phyloP scores from a whole-genome alignment of 2,888 invertebrate species.

The Rhagophthalmus giganteus region DNA sequence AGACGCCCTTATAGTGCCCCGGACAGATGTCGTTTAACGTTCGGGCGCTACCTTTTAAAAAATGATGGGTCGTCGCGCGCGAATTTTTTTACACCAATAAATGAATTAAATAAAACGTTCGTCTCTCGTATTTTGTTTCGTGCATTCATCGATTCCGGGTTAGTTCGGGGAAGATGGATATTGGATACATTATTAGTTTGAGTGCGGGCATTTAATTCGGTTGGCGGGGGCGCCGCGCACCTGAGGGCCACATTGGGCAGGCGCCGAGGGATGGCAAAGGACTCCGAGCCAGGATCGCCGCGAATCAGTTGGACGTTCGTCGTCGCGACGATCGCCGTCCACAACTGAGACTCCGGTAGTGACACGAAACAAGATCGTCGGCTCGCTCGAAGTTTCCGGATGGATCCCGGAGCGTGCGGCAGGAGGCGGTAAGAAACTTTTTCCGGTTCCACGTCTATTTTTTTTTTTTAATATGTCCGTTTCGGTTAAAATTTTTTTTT shows the following conservation, averaged over 20 bases:
- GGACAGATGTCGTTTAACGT: conserved; percentile 50
- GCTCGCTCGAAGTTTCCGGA: conserved; percentile 7
- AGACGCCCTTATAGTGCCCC: conserved; percentile 43
- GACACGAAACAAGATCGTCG: conserved; percentile 13
- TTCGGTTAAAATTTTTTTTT: too few relatives aligned
- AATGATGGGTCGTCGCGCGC: conserved; percentile 35
- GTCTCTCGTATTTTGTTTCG: neutral
- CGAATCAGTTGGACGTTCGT: conserved; percentile 54
- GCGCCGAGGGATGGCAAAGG: conserved; percentile 45
- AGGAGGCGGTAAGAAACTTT: conserved; percentile 9
- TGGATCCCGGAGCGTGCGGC: conserved; percentile 8
- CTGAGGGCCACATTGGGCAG: conserved; percentile 49
- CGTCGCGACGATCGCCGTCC: conserved; percentile 53
- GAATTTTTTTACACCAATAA: too few relatives aligned
- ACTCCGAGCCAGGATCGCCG: conserved; percentile 42
- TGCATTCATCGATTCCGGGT: conserved; percentile 24
- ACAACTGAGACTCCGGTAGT: conserved; percentile 18
- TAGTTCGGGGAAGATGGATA: conserved; percentile 16
- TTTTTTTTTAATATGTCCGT: too few relatives aligned
- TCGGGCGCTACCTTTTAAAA: conserved; percentile 26
- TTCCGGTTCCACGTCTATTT: too few relatives aligned
- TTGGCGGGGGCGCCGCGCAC: conserved; percentile 39
- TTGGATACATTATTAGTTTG: conserved; percentile 38
- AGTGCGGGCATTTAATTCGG: conserved; percentile 44
- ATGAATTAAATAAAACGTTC: conserved; percentile 11